Evolutionary conservation across 2,797 vertebrate genomes (phyloP), one percentile per base, ranked within the genome.

Genomic region (Enoplosus armatus): DNA sequence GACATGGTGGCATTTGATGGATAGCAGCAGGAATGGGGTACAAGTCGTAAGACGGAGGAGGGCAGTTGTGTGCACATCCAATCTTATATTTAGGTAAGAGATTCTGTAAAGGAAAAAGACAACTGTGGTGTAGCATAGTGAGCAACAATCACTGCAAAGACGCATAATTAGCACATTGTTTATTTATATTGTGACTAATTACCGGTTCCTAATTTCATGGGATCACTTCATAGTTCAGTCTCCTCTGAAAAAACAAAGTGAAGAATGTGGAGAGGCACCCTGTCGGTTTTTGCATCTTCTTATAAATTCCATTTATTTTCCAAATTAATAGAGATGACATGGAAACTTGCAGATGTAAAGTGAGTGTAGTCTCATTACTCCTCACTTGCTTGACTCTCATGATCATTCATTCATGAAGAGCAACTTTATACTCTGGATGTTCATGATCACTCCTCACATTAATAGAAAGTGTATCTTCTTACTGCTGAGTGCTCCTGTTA

Each of bases 401-500:
- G 31, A 24, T 29, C 41, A 27, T 75, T 61, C 16, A 71, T 55
- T 59, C 39, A 56, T 41, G 11, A 56, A 27, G 35, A 60, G 62
- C 48, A 22, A 63, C 37, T 39, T 51, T 26, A 18, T 39, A 47
- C 43, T 63, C 43, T 56, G 41, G 26, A 66, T 71, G 59, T 43
- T 61, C 48, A 11, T 50, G 50, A 72, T 60, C 33, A 20, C 29
- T 65, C 16, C 20, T 43, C 11, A 24, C 58, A 45, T 67, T 31
- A 22, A 27, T 5, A 24, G 11, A 43, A 18, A 33, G 48, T 51
- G 33, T 61, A n/a, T 72, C 66, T 26, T 61, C 24, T 72, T 70
- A 15, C 67, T 8, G 61, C 61, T 73, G 67, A 79, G 63, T 75
- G 80, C 74, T 62, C 6, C n/a, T 65, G 24, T 75, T 68, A 26